phyloP scores from a whole-genome alignment of 2,888 invertebrate genomes.

The Machimus rusticus region DNA sequence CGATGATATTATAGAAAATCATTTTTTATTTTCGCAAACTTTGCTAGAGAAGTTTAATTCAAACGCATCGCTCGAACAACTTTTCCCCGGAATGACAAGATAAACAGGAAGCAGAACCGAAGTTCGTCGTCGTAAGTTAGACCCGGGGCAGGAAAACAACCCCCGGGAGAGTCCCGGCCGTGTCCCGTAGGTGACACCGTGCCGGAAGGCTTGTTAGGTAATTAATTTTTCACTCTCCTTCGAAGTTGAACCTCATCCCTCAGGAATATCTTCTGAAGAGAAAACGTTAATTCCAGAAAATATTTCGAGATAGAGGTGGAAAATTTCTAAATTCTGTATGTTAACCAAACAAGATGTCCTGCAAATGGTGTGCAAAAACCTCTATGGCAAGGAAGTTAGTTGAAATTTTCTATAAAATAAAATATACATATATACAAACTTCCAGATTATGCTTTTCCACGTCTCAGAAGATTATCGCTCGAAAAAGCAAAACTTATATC shows the following conservation, averaged over 20 bases:
- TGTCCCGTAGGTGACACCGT: background rate
- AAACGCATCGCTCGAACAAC: background rate
- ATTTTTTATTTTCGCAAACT: background rate
- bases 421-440: background rate
- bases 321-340: background rate
- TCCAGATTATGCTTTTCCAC: background rate
- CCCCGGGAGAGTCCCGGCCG: background rate
- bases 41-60: conserved; percentile 1
- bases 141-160: background rate
- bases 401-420: background rate
- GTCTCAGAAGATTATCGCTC: background rate
- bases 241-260: background rate
- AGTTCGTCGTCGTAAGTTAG: background rate
- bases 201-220: background rate
- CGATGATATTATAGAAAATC: background rate
- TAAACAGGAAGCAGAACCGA: background rate
- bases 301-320: background rate
- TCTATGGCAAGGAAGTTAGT: background rate
- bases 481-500: background rate
- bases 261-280: background rate
- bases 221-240: background rate
- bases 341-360: background rate
- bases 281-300: background rate
- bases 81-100: background rate
- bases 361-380: background rate